Conservation (phyloP, 2,888 invertebrate genomes). For the Parapristionchus giblindavisi region DNA sequence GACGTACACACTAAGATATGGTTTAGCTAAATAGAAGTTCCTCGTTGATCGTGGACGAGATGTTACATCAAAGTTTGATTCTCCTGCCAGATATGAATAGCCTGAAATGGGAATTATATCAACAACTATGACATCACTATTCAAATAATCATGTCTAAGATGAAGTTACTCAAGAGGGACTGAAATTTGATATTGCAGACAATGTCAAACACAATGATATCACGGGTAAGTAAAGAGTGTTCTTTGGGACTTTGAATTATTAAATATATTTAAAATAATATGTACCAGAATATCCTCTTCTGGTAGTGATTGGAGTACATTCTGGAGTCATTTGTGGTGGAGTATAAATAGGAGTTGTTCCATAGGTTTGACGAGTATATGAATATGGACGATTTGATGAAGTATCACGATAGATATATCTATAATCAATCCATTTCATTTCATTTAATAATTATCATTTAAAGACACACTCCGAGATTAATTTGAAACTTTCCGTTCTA, state of each 20-base stretch:
- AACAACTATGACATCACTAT: background rate
- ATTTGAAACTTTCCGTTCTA: no score
- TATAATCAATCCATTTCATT: slow-evolving; percentile 45
- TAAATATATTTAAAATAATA: background rate
- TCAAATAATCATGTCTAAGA: no score
- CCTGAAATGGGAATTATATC: no score
- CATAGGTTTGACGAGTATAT: slow-evolving; percentile 57
- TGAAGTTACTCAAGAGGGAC: background rate
- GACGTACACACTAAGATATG: slow-evolving; percentile 38
- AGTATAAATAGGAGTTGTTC: slow-evolving; percentile 59
- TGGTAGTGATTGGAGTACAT: slow-evolving; percentile 52
- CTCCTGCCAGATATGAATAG: slow-evolving; percentile 60
- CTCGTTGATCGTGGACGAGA: slow-evolving; percentile 61
- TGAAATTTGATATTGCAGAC: background rate
- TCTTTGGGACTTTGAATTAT: background rate
- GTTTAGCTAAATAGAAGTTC: slow-evolving; percentile 30
- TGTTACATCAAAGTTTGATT: slow-evolving; percentile 63
- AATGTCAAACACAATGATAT: no score
- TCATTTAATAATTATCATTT: background rate
- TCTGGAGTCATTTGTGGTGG: slow-evolving; percentile 63
- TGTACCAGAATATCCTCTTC: slow-evolving; percentile 49
- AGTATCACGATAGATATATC: slow-evolving; percentile 66
- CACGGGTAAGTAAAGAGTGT: no score
- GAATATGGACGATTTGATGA: slow-evolving; percentile 65
- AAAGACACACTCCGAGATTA: no score